Base-by-base conservation (phyloP, 2,888 invertebrate species). In the Drosophila mettleri region DNA sequence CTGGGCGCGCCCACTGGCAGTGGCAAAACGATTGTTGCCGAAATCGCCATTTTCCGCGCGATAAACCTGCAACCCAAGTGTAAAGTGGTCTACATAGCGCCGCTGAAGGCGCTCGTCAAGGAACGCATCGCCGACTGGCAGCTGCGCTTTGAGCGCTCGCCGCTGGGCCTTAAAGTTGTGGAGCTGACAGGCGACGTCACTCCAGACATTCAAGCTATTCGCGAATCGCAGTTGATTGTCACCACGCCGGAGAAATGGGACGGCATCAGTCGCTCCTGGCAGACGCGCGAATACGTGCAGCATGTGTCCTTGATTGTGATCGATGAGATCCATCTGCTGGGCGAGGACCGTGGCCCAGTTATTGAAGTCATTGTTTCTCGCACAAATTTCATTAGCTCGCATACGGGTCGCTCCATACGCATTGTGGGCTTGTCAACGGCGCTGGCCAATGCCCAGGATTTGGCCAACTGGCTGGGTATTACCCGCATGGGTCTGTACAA, bases 161-260 rank as follows among this genome's bases (percentile, higher is more conserved):
- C 81, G 3, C 91, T 98, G 14, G 94, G 94, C 0, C 96, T 96
- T 90, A 96, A 94, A 77, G 98, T 99, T 0, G 97, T 99, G 0
- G 99, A 99, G 92, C 93, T 99, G 73, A 99, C 99, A 45, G 99
- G 99, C 90, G 96, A 97, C 90, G 95, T 97, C 1, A 95, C 97
- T 0, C 98, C 98, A 0, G 97, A 97, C 89, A 94, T 95, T 58
- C 93, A 94, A 65, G 96, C 97, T 0, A 97, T 99, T 64, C 94
- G 95, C 0, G 94, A 93, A 53, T 96, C 98, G 0, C 96, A 97
- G 91, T 95, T 99, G 1, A 99, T 99, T 78, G 98, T 99, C 0
- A 99, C 99, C 0, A 99, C 99, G 0, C 99, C 99, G 0, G 99
- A 99, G 93, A 99, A 99, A 92, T 99, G 99, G 99, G 99, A 99